Base-by-base conservation (phyloP, 1,140 invertebrate genomes). In the Drosophila lacteicornis region DNA sequence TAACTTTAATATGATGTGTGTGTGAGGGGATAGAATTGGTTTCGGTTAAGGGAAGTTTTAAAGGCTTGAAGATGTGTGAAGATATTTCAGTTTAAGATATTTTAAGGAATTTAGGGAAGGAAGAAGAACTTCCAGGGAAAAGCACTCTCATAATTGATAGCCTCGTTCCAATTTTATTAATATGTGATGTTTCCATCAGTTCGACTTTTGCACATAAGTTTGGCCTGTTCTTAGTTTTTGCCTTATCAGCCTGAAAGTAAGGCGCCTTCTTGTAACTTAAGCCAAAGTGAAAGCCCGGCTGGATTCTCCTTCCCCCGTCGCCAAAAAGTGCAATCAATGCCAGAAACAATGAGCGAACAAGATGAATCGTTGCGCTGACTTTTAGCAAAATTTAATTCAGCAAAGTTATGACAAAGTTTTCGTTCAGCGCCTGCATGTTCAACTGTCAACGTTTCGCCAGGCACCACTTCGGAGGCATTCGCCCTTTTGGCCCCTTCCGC, bases 341-440 rank as follows among this genome's bases (percentile, higher is more conserved):
- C 67, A 73, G 69, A 73, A 73, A 73, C 69, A 73, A 73, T 73
- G 69, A 73, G 46, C 69, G 53, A 73, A 51, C 53, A 73, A 73
- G 67, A 73, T 71, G 67, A 73, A 73, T 73, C 45, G 69, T 71
- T 71, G 67, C 55, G 69, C 69, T 73, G 69, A 73, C 69, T 73
- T 60, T 73, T 73, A 47, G 67, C 69, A 60, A 73, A 73, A 73
- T 73, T 75, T 85, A 85, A 85, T 85, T 85, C 79, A 81, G 71
- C 69, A 75, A 85, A 85, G 82, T 85, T 85, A 85, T 85, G 82
- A 85, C 68, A 85, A 85, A 85, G 78, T 85, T 85, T 75, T 81
- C 75, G 78, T 70, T 78, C 69, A 50, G 45, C 69, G 69, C 69
- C 53, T 38, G 53, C 69, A 73, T 73, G 67, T 85, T 85, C 76